These are phyloP conservation scores for Hippocampus guttulatus DNA, from an alignment of 2,113 vertebrate species.

Conservation along the genomic window DNA sequence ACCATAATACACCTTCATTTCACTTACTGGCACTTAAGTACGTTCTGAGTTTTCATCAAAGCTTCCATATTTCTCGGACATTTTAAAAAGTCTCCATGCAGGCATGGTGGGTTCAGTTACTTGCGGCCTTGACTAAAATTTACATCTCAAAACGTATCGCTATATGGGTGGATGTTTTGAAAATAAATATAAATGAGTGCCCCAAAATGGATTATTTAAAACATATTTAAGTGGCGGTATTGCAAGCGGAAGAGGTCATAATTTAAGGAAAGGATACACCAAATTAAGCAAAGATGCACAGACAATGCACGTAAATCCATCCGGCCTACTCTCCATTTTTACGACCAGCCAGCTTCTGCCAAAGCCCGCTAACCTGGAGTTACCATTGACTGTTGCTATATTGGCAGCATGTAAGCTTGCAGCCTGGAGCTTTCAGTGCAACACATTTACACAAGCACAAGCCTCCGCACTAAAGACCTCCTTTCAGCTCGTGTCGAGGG, in stretches of 20 bases:
- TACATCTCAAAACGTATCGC: not conserved
- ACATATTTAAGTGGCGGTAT: not conserved
- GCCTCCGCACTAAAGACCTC: conserved; percentile 58
- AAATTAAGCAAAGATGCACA: conserved; percentile 2
- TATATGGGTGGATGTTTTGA: not conserved
- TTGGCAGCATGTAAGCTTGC: conserved; percentile 52
- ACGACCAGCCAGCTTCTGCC: conserved; percentile 39
- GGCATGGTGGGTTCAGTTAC: not conserved
- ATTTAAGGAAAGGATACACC: conserved; percentile 7
- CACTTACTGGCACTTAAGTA: too few species aligned
- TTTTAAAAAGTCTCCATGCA: not conserved
- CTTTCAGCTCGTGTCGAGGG: conserved; percentile 55
- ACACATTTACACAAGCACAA: conserved; percentile 47
- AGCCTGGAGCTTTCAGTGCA: conserved; percentile 58
- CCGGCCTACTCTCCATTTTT: conserved; percentile 18
- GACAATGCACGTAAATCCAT: conserved; percentile 33
- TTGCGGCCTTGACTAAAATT: not conserved
- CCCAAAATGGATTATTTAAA: not conserved
- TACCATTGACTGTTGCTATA: conserved; percentile 34
- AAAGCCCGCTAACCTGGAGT: conserved; percentile 42
- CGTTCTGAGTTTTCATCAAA: too few species aligned
- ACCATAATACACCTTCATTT: too few species aligned
- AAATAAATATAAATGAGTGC: not conserved
- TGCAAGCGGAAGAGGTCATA: not conserved
- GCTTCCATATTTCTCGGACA: too few species aligned